Base-by-base conservation (phyloP, 1,140 invertebrate species). In the Melipona quadrifasciata region DNA sequence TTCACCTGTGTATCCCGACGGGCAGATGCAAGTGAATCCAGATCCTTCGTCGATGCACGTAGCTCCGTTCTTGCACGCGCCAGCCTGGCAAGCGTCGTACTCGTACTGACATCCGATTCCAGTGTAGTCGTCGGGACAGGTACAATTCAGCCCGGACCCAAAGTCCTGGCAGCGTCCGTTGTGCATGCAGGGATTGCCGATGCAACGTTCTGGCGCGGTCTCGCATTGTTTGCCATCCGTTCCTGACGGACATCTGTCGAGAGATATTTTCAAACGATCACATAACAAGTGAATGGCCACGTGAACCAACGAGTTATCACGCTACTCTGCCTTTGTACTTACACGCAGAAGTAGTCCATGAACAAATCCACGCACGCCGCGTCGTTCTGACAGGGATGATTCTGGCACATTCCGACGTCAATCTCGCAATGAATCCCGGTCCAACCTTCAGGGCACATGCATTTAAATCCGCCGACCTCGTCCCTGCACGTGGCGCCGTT, bases 151-250 rank as follows among this genome's bases (percentile, higher is more conserved):
- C 4, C 98, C 98, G 1, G 98, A 99, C 24, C 98, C 98, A 91
- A 98, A 99, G 93, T 99, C 99, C 95, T 98, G 97, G 91, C 98
- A 99, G 92, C 97, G 97, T 74, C 98, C 99, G 70, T 97, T 97
- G 90, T 99, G 98, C 97, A 99, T 98, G 92, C 99, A 99, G 14
- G 99, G 99, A 91, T 98, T 98, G 4, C 99, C 99, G 86, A 99
- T 98, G 91, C 99, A 99, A 76, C 98, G 96, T 94, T 99, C 98
- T 31, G 99, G 99, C 0, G 98, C 98, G 1, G 98, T 98, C 94
- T 99, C 98, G 93, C 98, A 99, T 91, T 98, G 97, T 95, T 99
- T 99, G 21, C 98, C 98, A 92, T 99, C 98, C 5, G 98, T 99
- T 90, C 98, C 98, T 82, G 97, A 98, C 68, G 98, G 98, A 91